Conservation (phyloP, 2,113 vertebrate genomes). For the Pygoscelis antarcticus region DNA sequence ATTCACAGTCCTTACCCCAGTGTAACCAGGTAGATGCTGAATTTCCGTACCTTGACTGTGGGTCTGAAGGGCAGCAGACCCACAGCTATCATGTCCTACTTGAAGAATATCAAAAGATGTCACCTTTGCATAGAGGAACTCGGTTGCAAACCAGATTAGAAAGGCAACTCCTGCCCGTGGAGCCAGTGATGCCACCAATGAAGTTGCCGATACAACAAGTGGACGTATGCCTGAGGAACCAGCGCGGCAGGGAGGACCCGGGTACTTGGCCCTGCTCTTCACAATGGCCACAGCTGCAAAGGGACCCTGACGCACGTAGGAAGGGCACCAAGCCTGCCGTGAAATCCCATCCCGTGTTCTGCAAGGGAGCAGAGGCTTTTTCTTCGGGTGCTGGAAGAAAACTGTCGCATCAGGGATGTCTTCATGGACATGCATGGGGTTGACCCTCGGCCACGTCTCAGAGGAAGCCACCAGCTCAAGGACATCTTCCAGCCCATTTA, state of each 20-base stretch:
- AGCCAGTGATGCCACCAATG: neutral
- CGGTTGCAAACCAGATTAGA: neutral
- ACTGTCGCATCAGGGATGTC: neutral
- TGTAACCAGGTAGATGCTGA: neutral
- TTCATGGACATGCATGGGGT: neutral
- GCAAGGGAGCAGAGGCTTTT: neutral
- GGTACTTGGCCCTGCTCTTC: neutral
- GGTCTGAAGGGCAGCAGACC: neutral
- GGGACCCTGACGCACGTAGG: neutral
- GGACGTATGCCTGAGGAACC: neutral
- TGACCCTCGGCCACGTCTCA: neutral
- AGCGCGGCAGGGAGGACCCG: neutral
- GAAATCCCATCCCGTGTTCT: neutral
- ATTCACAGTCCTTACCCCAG: neutral
- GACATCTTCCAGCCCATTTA: neutral
- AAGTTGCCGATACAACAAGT: neutral
- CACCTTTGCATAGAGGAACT: neutral
- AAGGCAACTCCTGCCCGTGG: neutral
- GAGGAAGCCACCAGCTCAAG: neutral
- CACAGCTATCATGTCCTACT: neutral
- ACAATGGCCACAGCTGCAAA: neutral
- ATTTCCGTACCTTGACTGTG: neutral
- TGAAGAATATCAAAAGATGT: neutral
- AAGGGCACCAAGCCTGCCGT: neutral
- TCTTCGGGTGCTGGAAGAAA: neutral